These are phyloP conservation scores for Lepus europaeus DNA, from an alignment of 2,113 vertebrate species.

Conservation along the genomic window DNA sequence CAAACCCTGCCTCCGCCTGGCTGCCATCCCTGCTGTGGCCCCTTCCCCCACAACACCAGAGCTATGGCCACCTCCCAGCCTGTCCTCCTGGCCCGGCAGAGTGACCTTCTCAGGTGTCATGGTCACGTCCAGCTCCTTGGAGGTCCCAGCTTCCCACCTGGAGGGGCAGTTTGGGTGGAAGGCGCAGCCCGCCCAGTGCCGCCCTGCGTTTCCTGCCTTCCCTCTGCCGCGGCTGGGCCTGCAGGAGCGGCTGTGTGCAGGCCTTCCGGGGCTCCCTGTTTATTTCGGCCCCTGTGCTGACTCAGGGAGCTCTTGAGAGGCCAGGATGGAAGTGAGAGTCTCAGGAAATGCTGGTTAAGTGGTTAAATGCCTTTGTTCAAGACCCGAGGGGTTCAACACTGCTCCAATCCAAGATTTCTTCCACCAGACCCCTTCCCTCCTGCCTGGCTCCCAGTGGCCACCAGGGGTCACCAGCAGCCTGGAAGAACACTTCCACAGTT, in stretches of 20 bases:
- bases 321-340: not conserved
- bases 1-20: not conserved
- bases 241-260: not conserved
- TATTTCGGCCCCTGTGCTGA: not conserved
- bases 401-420: not conserved
- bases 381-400: not conserved
- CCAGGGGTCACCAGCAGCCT: constrained; percentile 59
- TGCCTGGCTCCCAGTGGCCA: constrained; percentile 40
- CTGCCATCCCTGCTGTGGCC: not conserved
- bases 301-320: constrained; percentile 15
- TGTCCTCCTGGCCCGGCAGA: too few species aligned
- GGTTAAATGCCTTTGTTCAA: not conserved
- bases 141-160: not conserved
- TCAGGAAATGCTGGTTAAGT: constrained; percentile 14
- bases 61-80: too few species aligned
- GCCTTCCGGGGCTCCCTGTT: not conserved
- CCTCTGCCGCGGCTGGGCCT: not conserved
- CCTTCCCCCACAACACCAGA: not conserved
- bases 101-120: not conserved
- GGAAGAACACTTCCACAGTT: not conserved
- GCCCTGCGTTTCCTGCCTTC: not conserved
- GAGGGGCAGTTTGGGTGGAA: too few species aligned
- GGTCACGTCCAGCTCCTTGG: not conserved
- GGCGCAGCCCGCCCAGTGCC: not conserved
- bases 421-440: not conserved